Evolutionary conservation across 2,888 invertebrate species (phyloP).

Genomic region (Plebejus argus): DNA sequence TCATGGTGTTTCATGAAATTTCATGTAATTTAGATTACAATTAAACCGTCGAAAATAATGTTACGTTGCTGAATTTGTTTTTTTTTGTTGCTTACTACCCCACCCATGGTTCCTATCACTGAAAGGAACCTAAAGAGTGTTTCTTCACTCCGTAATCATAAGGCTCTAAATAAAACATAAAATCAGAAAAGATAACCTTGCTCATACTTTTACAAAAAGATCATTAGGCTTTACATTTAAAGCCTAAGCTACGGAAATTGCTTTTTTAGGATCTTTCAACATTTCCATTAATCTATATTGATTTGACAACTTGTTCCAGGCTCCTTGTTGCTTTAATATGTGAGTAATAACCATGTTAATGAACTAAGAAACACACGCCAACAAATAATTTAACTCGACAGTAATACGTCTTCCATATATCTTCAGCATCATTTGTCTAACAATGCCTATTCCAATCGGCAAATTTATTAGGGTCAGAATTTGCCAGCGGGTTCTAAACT

Average conservation of each 20-base stretch:
- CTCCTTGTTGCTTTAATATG: not conserved
- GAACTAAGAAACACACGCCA: not conserved
- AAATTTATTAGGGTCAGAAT: constrained; percentile 80
- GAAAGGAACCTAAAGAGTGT: no score
- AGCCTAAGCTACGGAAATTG: not conserved
- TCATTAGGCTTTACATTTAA: not conserved
- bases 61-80: not conserved
- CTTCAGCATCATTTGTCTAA: constrained; percentile 70
- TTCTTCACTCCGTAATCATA: no score
- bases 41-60: not conserved
- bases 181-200: not conserved
- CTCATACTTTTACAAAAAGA: not conserved
- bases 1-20: not conserved
- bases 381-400: constrained; percentile 26
- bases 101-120: no score
- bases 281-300: not conserved
- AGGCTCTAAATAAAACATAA: not conserved
- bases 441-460: constrained; percentile 72
- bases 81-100: no score
- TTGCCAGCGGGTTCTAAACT: constrained; percentile 74
- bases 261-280: no score
- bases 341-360: not conserved
- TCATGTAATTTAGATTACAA: not conserved
- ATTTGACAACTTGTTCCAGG: not conserved
- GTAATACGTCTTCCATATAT: constrained; percentile 43